phyloP scores from a whole-genome alignment of 2,113 vertebrate species.

The Gobio gobio region DNA sequence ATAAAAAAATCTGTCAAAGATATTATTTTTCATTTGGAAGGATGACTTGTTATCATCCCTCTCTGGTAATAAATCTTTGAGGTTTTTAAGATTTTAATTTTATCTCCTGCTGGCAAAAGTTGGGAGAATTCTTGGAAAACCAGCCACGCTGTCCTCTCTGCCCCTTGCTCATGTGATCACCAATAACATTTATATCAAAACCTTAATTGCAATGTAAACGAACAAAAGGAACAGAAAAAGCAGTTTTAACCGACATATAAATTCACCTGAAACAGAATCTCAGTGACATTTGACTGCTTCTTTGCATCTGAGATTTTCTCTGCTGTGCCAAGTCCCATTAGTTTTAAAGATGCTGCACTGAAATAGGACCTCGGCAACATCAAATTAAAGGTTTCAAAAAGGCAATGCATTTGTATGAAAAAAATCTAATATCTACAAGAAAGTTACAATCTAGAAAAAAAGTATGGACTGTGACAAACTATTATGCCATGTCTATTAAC shows the following conservation, averaged over 20 bases:
- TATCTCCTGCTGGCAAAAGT: neutral
- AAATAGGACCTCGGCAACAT: neutral
- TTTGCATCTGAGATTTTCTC: neutral
- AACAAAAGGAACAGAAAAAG: neutral
- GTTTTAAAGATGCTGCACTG: neutral
- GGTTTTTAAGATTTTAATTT: neutral
- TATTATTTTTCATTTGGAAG: constrained; percentile 21
- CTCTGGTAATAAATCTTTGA: neutral
- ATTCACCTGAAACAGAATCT: constrained; percentile 23
- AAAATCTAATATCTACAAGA: neutral
- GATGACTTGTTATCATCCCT: neutral
- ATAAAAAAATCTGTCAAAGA: neutral
- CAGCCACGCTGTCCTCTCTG: neutral
- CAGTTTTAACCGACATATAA: neutral
- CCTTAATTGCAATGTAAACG: neutral
- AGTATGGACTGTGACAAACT: neutral
- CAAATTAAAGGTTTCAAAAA: neutral
- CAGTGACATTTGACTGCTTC: constrained; percentile 18
- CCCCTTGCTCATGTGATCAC: neutral
- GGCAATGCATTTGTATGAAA: neutral
- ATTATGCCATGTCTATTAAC: neutral
- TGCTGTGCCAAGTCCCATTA: neutral
- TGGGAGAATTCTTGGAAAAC: neutral
- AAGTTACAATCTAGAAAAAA: neutral
- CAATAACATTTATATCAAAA: neutral